Conservation (phyloP, 1,140 invertebrate species). For the Oscheius sp. region DNA sequence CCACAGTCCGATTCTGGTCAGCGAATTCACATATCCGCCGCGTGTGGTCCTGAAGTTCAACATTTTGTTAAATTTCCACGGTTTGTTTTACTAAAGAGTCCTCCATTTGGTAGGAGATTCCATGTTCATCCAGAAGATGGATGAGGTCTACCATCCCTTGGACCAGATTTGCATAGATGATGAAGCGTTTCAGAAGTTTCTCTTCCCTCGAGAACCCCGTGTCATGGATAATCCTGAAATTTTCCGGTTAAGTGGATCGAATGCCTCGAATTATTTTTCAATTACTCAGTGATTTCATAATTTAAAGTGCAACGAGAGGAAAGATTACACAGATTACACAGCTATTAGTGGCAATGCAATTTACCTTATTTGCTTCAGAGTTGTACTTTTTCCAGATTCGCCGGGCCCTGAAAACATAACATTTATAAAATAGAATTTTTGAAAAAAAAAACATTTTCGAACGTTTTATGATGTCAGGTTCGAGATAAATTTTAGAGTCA, state of each 20-base stretch:
- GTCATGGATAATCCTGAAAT: constrained; percentile 81
- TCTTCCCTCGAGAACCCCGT: constrained; percentile 88
- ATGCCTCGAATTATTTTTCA: too few species aligned
- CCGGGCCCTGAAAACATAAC: constrained; percentile 49
- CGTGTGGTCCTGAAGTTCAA: not conserved
- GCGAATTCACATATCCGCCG: not conserved
- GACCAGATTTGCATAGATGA: constrained; percentile 83
- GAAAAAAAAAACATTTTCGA: too few species aligned
- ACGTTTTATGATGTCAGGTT: too few species aligned
- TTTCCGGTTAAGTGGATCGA: too few species aligned
- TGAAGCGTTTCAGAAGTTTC: constrained; percentile 82
- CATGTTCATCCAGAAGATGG: constrained; percentile 76
- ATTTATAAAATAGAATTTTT: not conserved
- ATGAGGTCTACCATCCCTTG: constrained; percentile 80
- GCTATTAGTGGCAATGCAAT: not conserved
- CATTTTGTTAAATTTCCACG: not conserved
- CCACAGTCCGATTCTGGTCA: constrained; percentile 10
- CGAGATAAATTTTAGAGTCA: not conserved
- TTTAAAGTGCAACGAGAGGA: not conserved
- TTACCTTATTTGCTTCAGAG: constrained; percentile 58
- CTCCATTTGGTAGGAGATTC: not conserved
- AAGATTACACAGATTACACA: not conserved
- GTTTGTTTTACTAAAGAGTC: not conserved
- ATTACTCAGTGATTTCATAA: too few species aligned
- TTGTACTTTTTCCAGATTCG: constrained; percentile 54